Percentiles rank a stretch among this genome's conserved stretches.
Evolutionary conservation across 1,140 invertebrate genomes (phyloP).

Genomic region (Drosophila dunni): DNA sequence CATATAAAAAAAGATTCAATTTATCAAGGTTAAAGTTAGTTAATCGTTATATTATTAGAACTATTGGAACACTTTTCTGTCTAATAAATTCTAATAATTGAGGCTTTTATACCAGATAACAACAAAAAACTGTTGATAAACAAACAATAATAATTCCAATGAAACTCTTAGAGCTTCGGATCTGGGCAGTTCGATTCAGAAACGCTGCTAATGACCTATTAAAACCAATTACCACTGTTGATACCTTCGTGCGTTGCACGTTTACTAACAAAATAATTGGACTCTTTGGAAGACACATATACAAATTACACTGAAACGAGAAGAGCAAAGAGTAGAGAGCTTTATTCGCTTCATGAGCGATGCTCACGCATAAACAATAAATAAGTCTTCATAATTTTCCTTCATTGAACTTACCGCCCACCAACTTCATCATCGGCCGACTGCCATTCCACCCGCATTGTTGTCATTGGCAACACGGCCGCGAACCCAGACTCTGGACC

Average conservation of each 20-base stretch:
- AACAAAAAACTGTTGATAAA: too few species aligned
- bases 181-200: neutral
- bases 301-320: conserved; percentile 53
- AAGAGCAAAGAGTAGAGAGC: neutral
- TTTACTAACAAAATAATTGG: conserved; percentile 6
- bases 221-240: neutral
- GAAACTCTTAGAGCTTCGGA: neutral
- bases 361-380: conserved; percentile 83
- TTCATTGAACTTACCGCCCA: conserved; percentile 71
- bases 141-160: too few species aligned
- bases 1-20: too few species aligned
- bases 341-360: conserved; percentile 61
- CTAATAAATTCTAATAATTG: too few species aligned
- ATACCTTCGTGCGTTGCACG: conserved; percentile 5
- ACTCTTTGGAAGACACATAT: conserved; percentile 16
- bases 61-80: too few species aligned
- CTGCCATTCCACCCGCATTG: conserved; percentile 67
- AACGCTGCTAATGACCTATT: neutral
- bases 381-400: conserved; percentile 83
- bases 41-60: too few species aligned
- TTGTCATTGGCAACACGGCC: conserved; percentile 76
- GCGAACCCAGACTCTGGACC: conserved; percentile 24
- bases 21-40: too few species aligned
- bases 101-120: too few species aligned
- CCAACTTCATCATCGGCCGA: conserved; percentile 54